phyloP scores from a whole-genome alignment of 1,140 invertebrate species.

The Drosophila grimshawi region DNA sequence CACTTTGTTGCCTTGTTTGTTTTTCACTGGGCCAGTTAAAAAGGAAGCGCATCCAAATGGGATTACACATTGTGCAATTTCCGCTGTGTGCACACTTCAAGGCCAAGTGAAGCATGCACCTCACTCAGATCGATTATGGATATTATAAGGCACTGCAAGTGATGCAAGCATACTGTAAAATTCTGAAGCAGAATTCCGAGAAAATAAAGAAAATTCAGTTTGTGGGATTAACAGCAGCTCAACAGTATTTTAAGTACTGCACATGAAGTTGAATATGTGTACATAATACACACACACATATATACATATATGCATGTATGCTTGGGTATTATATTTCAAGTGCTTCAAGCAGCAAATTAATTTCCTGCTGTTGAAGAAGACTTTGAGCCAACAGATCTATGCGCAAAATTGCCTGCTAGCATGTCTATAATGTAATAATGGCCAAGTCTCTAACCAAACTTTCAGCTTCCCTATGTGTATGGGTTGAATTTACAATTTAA shows the following conservation, averaged over 20 bases:
- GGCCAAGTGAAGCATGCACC: constrained; percentile 14
- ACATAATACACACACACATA: not conserved
- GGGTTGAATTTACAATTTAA: not conserved
- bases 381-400: no score
- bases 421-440: no score
- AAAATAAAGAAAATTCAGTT: not conserved
- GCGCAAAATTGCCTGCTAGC: no score
- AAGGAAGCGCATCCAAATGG: constrained; percentile 30
- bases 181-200: not conserved
- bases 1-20: constrained; percentile 18
- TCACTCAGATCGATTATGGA: constrained; percentile 37
- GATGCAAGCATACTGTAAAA: not conserved
- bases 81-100: constrained; percentile 29
- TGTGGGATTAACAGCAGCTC: constrained; percentile 22
- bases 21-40: constrained; percentile 30
- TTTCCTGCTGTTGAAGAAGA: no score
- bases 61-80: constrained; percentile 44
- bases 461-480: no score
- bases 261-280: not conserved
- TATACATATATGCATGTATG: not conserved
- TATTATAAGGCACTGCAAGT: not conserved
- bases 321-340: not conserved
- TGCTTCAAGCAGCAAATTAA: no score
- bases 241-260: constrained; percentile 1
- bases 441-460: no score